Base-by-base conservation (phyloP, 2,113 vertebrate genomes). In the Apus apus region DNA sequence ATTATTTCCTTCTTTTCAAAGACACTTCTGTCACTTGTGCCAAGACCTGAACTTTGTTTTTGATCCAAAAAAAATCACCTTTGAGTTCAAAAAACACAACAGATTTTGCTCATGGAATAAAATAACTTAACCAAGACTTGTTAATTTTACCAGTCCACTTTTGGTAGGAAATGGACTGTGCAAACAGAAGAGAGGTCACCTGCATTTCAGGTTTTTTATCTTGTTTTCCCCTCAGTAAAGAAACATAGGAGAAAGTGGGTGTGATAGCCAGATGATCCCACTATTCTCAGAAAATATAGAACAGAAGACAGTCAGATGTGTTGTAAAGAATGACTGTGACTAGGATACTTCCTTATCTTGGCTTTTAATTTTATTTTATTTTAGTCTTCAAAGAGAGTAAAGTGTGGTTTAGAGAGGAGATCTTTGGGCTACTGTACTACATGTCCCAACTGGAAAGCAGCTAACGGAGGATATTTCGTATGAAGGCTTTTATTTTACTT, bases 61-160 rank as follows among this genome's bases (percentile, higher is more conserved):
- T 72, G 23, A 71, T 91, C 75, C 51, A 93, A 91, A 90, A 48
- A 93, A 67, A 56, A 93, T 70, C 87, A 95, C 75, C 54, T 72
- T 34, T n/a, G n/a, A 5, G 14, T 71, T 91, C 67, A 53, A 92
- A 92, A 93, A 93, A 53, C 38, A 80, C 1, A 1, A 68, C 10
- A 14, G n/a, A 8, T 89, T 93, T 91, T 87, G 50, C 43, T 85
- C 13, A 4, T 43, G 25, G 67, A 56, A 72, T 94, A 91, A 76
- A 91, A 48, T 45, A 94, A 86, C 40, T 82, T 13, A 85, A 45
- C 34, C 21, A 84, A 72, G 60, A 64, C 56, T 48, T 15, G 9
- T 32, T 23, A 76, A 71, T 67, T 74, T 26, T 58, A 67, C 43
- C 48, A 25, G 19, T 71, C 16, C 3, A 2, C 1, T 93, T 91